Conservation (phyloP, 1,140 invertebrate genomes). For the Lepidostoma basale region DNA sequence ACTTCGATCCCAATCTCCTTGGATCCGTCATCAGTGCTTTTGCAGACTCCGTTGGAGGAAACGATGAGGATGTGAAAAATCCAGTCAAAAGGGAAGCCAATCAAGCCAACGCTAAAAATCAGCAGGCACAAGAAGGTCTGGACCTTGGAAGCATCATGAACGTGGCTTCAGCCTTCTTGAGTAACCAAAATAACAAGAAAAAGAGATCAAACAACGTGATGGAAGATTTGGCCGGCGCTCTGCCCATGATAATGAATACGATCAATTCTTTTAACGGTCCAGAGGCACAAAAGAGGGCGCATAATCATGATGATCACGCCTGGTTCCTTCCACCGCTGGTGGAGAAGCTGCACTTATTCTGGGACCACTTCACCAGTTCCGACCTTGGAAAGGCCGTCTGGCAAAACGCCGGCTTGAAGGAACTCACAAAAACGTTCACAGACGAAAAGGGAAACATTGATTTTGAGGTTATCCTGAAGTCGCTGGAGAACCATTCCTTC, state of each 20-base stretch:
- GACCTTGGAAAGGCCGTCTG: conserved; percentile 75
- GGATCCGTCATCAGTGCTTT: conserved; percentile 62
- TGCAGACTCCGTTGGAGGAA: conserved; percentile 44
- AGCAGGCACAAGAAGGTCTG: conserved; percentile 48
- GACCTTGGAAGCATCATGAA: conserved; percentile 65
- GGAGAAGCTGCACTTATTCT: conserved; percentile 74
- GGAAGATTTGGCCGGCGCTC: conserved; percentile 66
- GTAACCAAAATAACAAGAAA: conserved; percentile 49
- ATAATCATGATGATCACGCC: conserved; percentile 73
- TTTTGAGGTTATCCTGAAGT: conserved; percentile 73
- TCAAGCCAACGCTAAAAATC: conserved; percentile 47
- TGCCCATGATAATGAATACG: conserved; percentile 70
- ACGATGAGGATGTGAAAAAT: conserved; percentile 15
- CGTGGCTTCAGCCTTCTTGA: conserved; percentile 66
- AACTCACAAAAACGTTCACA: conserved; percentile 63
- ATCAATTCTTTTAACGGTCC: conserved; percentile 61
- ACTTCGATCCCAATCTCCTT: conserved; percentile 62
- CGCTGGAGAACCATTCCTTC: conserved; percentile 77
- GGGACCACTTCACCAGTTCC: conserved; percentile 80
- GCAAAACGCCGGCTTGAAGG: conserved; percentile 72
- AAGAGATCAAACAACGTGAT: conserved; percentile 48
- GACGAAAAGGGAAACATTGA: conserved; percentile 71
- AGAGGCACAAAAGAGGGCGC: conserved; percentile 60
- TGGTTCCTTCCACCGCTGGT: conserved; percentile 75
- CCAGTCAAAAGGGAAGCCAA: conserved; percentile 48